Evolutionary conservation across 2,113 vertebrate genomes (phyloP).

Genomic region (Ploceus nigricollis): DNA sequence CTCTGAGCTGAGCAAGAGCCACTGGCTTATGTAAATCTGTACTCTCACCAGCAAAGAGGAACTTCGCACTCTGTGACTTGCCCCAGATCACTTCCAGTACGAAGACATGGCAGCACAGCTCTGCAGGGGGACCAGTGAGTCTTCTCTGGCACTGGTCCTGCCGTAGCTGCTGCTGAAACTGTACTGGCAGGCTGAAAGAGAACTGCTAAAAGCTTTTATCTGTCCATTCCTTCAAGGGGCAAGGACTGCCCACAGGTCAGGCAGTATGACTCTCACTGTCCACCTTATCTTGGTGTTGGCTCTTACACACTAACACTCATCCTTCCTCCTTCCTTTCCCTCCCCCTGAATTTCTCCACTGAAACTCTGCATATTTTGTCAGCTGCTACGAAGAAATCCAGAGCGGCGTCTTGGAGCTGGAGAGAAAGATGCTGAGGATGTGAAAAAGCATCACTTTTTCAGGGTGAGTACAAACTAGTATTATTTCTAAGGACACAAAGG

Average conservation of each 20-base stretch:
- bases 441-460: slow-evolving; percentile 96
- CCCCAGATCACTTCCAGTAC: neutral
- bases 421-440: slow-evolving; percentile 96
- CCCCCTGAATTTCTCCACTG: neutral
- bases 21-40: neutral
- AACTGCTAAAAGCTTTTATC: accelerated
- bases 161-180: neutral
- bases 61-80: accelerated
- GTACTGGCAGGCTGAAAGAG: neutral
- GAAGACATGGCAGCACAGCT: neutral
- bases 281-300: neutral
- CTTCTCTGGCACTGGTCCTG: neutral
- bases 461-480: slow-evolving; percentile 72
- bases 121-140: neutral
- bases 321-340: neutral
- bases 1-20: neutral
- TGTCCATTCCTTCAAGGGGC: neutral
- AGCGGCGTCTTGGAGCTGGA: slow-evolving; percentile 91
- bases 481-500: neutral
- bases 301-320: neutral
- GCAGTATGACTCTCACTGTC: neutral
- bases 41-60: neutral
- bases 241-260: neutral
- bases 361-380: slow-evolving; percentile 48
- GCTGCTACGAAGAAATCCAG: slow-evolving; percentile 94